Evolutionary conservation across 2,113 vertebrate genomes (phyloP).

Genomic region (Syrrhaptes paradoxus): DNA sequence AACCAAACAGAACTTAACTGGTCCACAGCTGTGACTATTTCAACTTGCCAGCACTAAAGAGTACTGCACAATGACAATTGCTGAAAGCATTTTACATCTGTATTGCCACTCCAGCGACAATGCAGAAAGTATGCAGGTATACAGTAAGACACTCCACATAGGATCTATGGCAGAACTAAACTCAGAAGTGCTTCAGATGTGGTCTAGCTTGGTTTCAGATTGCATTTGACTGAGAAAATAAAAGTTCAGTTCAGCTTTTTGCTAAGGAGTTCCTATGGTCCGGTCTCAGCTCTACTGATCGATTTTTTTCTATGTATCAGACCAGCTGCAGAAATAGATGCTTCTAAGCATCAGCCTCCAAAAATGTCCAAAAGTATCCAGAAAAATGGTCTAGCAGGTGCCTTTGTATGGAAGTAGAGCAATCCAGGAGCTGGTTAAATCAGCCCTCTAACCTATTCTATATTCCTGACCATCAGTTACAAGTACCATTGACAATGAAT

Average conservation of each 20-base stretch:
- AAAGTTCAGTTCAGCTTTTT: background rate
- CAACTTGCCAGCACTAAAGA: background rate
- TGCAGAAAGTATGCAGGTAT: background rate
- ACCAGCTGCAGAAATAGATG: background rate
- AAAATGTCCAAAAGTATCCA: background rate
- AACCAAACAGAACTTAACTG: no score
- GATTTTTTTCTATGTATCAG: background rate
- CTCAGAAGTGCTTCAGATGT: background rate
- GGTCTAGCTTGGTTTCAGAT: background rate
- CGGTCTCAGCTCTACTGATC: background rate
- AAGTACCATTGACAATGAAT: background rate
- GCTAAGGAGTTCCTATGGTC: background rate
- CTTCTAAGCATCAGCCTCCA: background rate
- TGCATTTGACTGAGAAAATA: background rate
- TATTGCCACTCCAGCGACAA: background rate
- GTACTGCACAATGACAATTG: background rate
- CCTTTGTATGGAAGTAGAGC: background rate
- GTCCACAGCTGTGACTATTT: background rate
- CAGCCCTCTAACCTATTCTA: background rate
- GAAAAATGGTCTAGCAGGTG: background rate
- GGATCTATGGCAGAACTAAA: background rate
- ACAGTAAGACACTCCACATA: background rate
- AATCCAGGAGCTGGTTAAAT: background rate
- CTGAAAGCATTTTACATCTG: background rate
- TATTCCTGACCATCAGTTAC: background rate